Base-by-base conservation (phyloP, 1,140 invertebrate species). In the Brachionus paranguensis region DNA sequence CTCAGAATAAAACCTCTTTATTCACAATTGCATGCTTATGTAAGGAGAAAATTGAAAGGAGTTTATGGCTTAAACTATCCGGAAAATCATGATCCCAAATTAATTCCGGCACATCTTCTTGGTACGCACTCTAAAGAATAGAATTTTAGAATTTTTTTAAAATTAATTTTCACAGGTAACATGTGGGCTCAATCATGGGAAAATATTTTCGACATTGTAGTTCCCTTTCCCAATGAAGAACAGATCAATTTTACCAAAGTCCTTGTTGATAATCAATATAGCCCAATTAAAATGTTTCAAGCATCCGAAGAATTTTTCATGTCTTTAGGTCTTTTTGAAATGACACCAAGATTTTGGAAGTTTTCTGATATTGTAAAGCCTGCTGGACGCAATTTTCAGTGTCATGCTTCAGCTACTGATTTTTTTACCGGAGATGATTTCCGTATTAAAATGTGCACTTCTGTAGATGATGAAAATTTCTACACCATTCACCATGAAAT, bases 351-450 rank as follows among this genome's bases (percentile, higher is more conserved):
- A 53, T 92, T 92, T 86, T 92, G 91, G 90, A 85, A 89, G 11
- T 86, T 89, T 20, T 91, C 91, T 4, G 89, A 92, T 86, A 84
- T 92, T 10, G 87, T 87, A 43, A 91, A 90, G 85, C 91, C 87
- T 88, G 91, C 45, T 0, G 93, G 91, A 20, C 89, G 92, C 0
- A 84, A 86, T 12, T 88, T 91, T 5, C 93, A 95, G 7, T 97
- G 95, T 86, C 95, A 97, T 86, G 94, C 95, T 0, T 94, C 93
- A 0, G 95, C 95, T 29, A 95, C 94, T 93, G 95, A 98, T 89
- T 95, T 97, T 87, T 95, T 92, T 86, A 92, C 95, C 86, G 65
- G 85, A 37, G 55, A 55, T 85, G 94, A 96, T 89, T 94, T 94
- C 86, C 95, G 94, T 87, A 95, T 97, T 85, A 97, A 96, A 91